These are phyloP conservation scores for Suncus etruscus DNA, from an alignment of 2,113 vertebrate species.

Conservation along the genomic window DNA sequence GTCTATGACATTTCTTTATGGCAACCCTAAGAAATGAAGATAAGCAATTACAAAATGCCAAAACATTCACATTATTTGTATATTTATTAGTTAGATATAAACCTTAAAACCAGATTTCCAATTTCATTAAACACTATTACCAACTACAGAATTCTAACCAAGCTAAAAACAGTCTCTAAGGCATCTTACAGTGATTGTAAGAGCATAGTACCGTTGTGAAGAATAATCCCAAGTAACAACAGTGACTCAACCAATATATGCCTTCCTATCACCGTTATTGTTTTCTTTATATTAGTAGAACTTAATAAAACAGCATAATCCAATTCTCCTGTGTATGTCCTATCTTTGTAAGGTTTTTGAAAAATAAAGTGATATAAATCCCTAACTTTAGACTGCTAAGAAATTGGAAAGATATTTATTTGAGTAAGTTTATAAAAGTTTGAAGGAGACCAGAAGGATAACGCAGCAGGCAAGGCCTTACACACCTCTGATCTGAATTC, in stretches of 20 bases:
- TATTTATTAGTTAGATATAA: background rate
- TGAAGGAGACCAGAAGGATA: background rate
- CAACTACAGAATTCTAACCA: background rate
- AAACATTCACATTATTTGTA: background rate
- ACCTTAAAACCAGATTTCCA: background rate
- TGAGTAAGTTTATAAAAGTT: background rate
- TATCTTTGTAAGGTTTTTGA: background rate
- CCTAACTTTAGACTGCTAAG: background rate
- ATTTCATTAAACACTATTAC: background rate
- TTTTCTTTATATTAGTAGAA: background rate
- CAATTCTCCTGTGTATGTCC: background rate
- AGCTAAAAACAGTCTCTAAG: slow-evolving; percentile 17
- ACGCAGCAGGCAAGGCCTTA: no score
- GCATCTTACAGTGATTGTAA: no score
- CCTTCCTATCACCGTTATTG: background rate
- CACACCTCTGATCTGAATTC: no score
- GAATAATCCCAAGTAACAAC: background rate
- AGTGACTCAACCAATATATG: background rate
- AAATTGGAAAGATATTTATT: background rate
- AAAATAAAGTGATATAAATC: background rate
- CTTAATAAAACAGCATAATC: slow-evolving; percentile 16
- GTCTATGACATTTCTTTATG: background rate
- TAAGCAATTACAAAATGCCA: background rate
- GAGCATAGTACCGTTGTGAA: background rate
- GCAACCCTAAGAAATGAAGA: background rate